These are phyloP conservation scores for Pituophis catenifer DNA, from an alignment of 2,113 vertebrate genomes.

Conservation along the genomic window DNA sequence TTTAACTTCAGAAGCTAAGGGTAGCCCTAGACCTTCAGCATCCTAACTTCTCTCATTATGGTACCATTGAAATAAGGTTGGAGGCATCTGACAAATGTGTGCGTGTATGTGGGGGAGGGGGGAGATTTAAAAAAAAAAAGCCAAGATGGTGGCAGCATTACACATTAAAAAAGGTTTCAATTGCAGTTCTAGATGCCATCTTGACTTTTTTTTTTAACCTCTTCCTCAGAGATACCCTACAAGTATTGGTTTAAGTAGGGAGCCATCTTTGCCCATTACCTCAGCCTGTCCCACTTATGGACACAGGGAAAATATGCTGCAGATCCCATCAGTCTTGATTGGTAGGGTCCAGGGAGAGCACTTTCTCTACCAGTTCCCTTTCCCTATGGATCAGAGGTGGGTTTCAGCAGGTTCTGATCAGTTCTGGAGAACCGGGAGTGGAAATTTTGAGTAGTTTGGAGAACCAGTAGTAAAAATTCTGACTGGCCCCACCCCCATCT, in stretches of 20 bases:
- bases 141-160: not conserved
- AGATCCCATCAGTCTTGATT: not conserved
- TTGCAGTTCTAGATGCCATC: not conserved
- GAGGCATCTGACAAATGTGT: not conserved
- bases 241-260: not conserved
- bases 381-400: not conserved
- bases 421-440: too few species aligned
- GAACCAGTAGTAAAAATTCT: too few species aligned
- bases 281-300: not conserved
- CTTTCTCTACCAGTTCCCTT: not conserved
- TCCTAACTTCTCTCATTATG: fast-evolving
- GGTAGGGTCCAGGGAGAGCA: not conserved
- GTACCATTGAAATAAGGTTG: not conserved
- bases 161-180: not conserved
- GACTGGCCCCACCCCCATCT: too few species aligned
- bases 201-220: not conserved
- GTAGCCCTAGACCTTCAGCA: not conserved
- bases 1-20: not conserved
- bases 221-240: not conserved
- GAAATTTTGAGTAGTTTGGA: too few species aligned
- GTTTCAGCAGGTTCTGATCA: too few species aligned
- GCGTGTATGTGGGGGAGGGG: too few species aligned
- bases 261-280: not conserved
- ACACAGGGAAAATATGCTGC: not conserved
- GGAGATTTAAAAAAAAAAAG: not conserved